Evolutionary conservation across 1,140 invertebrate species (phyloP).

Genomic region (Psix sp.): DNA sequence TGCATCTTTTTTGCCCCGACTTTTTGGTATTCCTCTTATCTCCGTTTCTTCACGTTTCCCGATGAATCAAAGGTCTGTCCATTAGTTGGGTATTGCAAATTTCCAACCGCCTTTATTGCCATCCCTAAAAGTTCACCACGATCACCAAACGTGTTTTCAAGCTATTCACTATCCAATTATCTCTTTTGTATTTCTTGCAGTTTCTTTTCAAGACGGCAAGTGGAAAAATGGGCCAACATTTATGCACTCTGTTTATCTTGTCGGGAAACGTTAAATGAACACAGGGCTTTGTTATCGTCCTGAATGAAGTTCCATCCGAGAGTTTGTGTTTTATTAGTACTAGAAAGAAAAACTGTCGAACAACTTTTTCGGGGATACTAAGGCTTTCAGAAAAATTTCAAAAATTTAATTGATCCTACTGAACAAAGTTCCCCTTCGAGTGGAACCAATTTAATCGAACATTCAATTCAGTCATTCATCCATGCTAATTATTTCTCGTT

Average conservation of each 20-base stretch:
- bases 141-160: too few relatives aligned
- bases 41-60: conserved; percentile 16
- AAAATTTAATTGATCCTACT: conserved; percentile 47
- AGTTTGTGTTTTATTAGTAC: conserved; percentile 50
- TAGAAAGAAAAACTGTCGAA: conserved; percentile 32
- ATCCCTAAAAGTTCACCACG: too few relatives aligned
- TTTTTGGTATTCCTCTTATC: conserved; percentile 10
- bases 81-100: too few relatives aligned
- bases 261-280: conserved; percentile 55
- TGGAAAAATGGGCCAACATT: conserved; percentile 47
- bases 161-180: too few relatives aligned
- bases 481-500: conserved; percentile 20
- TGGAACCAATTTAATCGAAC: conserved; percentile 14
- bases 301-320: conserved; percentile 53
- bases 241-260: conserved; percentile 52
- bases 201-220: conserved; percentile 23
- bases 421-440: conserved; percentile 18
- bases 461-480: conserved; percentile 17
- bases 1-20: conserved; percentile 32
- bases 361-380: conserved; percentile 39
- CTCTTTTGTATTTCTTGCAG: conserved; percentile 8
- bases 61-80: too few relatives aligned
- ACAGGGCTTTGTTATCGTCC: conserved; percentile 51
- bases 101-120: too few relatives aligned
- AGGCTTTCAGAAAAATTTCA: conserved; percentile 47